Conservation (phyloP, 2,113 vertebrate genomes). For the Psittacara wagleri region DNA sequence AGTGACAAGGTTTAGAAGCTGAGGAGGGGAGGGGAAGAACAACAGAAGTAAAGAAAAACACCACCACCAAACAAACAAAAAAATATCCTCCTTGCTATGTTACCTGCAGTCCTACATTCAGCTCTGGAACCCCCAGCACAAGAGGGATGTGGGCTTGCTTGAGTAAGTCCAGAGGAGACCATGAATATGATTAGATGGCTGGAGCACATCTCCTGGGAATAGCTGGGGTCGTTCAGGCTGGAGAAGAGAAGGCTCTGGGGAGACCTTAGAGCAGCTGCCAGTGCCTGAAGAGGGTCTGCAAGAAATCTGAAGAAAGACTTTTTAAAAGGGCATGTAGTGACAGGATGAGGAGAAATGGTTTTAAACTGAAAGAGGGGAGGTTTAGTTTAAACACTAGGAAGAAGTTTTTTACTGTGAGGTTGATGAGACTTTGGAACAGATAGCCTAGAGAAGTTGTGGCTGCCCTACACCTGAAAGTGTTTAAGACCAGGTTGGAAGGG, state of each 20-base stretch:
- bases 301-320: neutral
- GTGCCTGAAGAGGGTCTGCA: neutral
- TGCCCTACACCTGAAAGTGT: no score
- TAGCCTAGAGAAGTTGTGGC: neutral
- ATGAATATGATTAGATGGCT: neutral
- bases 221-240: neutral
- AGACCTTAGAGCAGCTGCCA: neutral
- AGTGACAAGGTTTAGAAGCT: neutral
- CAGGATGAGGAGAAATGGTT: neutral
- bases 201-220: neutral
- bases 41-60: no score
- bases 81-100: neutral
- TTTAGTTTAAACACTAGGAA: neutral
- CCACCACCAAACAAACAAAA: accelerated
- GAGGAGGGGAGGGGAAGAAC: accelerated
- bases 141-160: neutral
- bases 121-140: neutral
- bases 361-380: neutral
- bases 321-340: neutral
- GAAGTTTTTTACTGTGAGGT: neutral
- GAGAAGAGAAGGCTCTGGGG: neutral
- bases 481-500: no score
- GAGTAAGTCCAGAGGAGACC: neutral
- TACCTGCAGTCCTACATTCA: neutral
- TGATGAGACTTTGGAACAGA: neutral